Evolutionary conservation across 2,113 vertebrate species (phyloP), one percentile per base, ranked within the genome.

Genomic region (Vulpes vulpes): DNA sequence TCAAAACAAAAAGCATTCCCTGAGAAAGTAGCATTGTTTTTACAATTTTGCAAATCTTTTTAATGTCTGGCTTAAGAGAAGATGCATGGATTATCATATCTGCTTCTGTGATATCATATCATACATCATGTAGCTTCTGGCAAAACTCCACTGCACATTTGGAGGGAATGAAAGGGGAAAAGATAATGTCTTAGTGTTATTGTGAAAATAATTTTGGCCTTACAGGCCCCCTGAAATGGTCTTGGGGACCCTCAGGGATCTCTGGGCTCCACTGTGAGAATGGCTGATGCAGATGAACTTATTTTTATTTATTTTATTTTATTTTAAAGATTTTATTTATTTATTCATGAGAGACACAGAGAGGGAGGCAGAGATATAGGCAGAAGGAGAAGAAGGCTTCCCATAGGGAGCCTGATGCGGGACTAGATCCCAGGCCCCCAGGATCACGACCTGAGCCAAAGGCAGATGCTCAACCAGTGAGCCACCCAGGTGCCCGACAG

Each of bases 121-220:
- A 85, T 32, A 93, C 22, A 83, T 78, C 53, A 27, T 55, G 60
- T 62, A 94, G 53, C 15, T 94, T 65, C 59, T 49, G 49, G 60
- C 43, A 95, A 64, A 65, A 73, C 17, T 86, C 53, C 17, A 55
- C 27, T 65, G 32, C 38, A 82, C 25, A 67, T 84, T 57, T 79
- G 25, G 32, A 94, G 27, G 62, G 62, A 79, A 93, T 35, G 80
- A 60, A 96, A 62, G 73, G 85, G 11, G 84, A 60, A 95, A 89
- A 79, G 60, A 69, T 60, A 81, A 71, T 84, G 32, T 59, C 35
- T 96, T 53, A 49, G 30, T 59, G 59, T 60, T 94, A 67, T 74
- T 95, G 74, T 32, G 65, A 90, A 85, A 85, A 67, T 80, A 84
- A 69, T 80, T 98, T 86, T 92, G 55, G 89, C 80, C 71, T 73